Evolutionary conservation across 2,888 invertebrate genomes (phyloP), one percentile per base, ranked within the genome.

Genomic region (Nasonovia ribisnigri): DNA sequence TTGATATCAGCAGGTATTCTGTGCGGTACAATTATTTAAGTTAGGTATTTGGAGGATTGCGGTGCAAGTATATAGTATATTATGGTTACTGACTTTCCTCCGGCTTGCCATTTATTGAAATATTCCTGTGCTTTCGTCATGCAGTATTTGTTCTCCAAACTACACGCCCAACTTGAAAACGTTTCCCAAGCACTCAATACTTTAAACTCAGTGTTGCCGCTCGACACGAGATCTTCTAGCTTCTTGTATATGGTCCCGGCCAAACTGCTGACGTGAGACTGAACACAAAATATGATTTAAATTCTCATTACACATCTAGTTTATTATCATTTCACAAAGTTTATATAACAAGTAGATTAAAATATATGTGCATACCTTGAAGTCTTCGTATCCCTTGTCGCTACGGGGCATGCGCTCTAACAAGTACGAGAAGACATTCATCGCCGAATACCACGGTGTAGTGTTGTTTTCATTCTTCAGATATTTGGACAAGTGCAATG

Each of bases 401-500:
- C 16, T 54, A 4, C 84, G 84, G 10, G 87, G 84, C 89, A 93
- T 90, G 1, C 60, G 88, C 42, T 84, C 89, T 3, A 90, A 20
- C 36, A 93, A 46, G 10, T 84, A 90, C 57, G 84, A 16, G 36
- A 94, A 94, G 8, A 87, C 46, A 51, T 90, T 88, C 20, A 94
- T 92, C 3, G 92, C 94, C 20, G 94, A 26, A 46, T 92, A 92
- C 94, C 94, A 94, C 29, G 98, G 98, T 29, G 97, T 96, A 95
- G 98, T 98, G 26, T 97, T 96, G 0, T 95, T 96, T 95, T 98
- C 98, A 16, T 96, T 96, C 92, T 96, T 95, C 94, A 99, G 96
- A 96, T 98, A 99, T 2, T 96, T 96, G 0, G 97, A 96, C 48
- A 98, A 96, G n/a, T 96, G 96, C 90, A 98, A 96, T 0, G 97